Base-by-base conservation (phyloP, 2,797 vertebrate species). In the Crenuchus spilurus region DNA sequence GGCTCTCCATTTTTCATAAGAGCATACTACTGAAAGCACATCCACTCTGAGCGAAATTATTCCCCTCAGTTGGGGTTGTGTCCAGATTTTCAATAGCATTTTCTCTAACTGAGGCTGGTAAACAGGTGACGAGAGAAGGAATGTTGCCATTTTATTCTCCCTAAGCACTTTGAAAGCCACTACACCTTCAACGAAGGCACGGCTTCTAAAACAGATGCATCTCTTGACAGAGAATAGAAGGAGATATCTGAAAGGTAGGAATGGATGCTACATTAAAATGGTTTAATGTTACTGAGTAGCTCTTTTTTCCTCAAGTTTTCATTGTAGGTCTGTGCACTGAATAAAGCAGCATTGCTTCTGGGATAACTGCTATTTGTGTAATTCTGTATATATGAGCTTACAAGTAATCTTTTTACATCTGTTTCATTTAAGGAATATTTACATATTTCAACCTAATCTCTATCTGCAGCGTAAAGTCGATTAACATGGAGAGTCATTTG, bases 171-270 rank as follows among this genome's bases (percentile, higher is more conserved):
- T 44, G 14, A 66, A 31, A 54, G 37, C 30, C 24, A 18, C 60
- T n/a, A 13, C 18, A n/a, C 48, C 14, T 6, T 63, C 31, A 24
- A 18, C 18, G 7, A 71, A 41, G 41, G 63, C 20, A 6, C 28
- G 3, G 54, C 54, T 57, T 57, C 30, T 57, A 31, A 80, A 72
- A 51, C 78, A 75, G 72, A 81, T 84, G 82, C 78, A 79, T 86
- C 75, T 84, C 64, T 70, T 78, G 75, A 80, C 79, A 20, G 72
- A 78, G 49, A 76, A 76, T 72, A 78, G 72, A 66, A 63, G 55
- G 55, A 69, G 41, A 75, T 78, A 63, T 72, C 48, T 84, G 22
- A 81, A 80, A 86, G 73, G 80, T 82, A 65, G 72, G 78, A 69
- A 35, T 41, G 33, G 41, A 41, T 13, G 9, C 18, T 9, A 10